Evolutionary conservation across 2,888 invertebrate genomes (phyloP), one percentile per base, ranked within the genome.

Genomic region (Nysson spinosus): DNA sequence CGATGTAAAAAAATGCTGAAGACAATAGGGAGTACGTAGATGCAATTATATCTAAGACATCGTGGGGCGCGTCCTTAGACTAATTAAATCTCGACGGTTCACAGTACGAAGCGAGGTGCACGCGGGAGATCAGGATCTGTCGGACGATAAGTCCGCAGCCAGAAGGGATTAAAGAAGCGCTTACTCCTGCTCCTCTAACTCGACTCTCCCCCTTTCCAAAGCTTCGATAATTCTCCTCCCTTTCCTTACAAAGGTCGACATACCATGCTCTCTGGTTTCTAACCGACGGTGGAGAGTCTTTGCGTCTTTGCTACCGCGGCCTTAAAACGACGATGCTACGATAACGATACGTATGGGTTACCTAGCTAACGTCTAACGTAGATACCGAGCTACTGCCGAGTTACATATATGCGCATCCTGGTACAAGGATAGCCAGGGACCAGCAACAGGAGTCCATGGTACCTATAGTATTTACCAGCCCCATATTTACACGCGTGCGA

Each of bases 41-140:
- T 32, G 37, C 43, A 20, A 50, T 61, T 34, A 17, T 20, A 22
- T 17, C 22, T 42, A 32, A 14, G 51, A 62, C 51, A 60, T 50
- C 39, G 62, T 47, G 52, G 56, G 61, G 69, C 54, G 74, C 69
- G 72, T 40, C 55, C 50, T 44, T 55, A 37, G 61, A 64, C 65
- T 74, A 74, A 75, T 74, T 74, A 74, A 68, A 74, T 69, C 65
- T 55, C 58, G 69, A 69, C 51, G 71, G 62, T 71, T 71, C 67
- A 56, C 58, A 60, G 71, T 63, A 58, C 63, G 71, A 54, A 42
- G 32, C 37, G n/a, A 47, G 35, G 32, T 52, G 47, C 61, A 34
- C 50, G 17, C n/a, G 65, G 26, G 56, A 71, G 78, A 79, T 78
- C 76, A 72, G 72, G 79, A 79, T 79, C 78, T 74, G 77, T 69